Evolutionary conservation across 2,888 invertebrate genomes (phyloP).

Genomic region (Troides oblongomaculatus): DNA sequence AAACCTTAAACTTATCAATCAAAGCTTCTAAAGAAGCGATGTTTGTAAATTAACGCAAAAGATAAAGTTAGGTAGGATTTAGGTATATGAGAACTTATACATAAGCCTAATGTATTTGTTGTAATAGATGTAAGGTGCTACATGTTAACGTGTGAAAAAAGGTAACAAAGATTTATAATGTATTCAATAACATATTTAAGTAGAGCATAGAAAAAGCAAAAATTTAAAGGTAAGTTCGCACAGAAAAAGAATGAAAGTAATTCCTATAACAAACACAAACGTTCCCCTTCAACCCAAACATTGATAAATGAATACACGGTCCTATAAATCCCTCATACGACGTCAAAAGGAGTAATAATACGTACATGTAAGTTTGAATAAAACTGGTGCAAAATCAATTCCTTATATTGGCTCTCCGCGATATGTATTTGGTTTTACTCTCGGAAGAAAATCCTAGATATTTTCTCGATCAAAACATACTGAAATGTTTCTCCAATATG

Average conservation of each 20-base stretch:
- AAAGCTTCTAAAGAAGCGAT: too few relatives aligned
- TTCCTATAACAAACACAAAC: slow-evolving; percentile 16
- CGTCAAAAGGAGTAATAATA: slow-evolving; percentile 28
- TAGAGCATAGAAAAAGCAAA: neutral
- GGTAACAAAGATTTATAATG: neutral
- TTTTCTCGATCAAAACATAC: slow-evolving; percentile 60
- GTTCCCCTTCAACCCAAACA: slow-evolving; percentile 5
- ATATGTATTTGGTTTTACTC: slow-evolving; percentile 63
- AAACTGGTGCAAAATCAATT: slow-evolving; percentile 54
- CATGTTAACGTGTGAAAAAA: neutral
- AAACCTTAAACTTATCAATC: too few relatives aligned
- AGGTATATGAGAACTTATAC: neutral
- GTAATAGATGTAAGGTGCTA: slow-evolving; percentile 3
- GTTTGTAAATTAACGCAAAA: too few relatives aligned
- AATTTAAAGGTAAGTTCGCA: slow-evolving; percentile 12
- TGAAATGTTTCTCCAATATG: slow-evolving; percentile 71
- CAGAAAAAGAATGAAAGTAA: slow-evolving; percentile 13
- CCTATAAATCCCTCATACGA: slow-evolving; percentile 28
- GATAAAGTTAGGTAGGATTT: neutral
- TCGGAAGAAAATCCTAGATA: slow-evolving; percentile 60
- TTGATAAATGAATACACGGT: slow-evolving; percentile 19
- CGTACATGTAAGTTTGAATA: slow-evolving; percentile 35
- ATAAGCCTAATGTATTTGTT: slow-evolving; percentile 1
- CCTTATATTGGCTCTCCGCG: slow-evolving; percentile 56
- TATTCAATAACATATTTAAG: neutral